Base-by-base conservation (phyloP, 2,888 invertebrate genomes). In the Apodemia mormo region DNA sequence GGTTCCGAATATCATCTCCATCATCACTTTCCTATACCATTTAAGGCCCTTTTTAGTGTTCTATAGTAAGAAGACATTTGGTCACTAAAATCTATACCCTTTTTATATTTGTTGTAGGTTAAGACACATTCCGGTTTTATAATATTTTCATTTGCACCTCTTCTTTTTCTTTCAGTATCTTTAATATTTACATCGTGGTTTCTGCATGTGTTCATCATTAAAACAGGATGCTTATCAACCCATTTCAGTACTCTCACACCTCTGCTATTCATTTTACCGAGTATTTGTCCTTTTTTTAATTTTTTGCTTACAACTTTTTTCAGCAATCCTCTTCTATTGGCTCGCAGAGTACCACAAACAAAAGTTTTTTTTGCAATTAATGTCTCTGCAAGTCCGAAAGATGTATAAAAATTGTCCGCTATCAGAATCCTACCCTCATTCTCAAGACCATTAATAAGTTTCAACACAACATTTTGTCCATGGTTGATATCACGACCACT, bases 251-350 rank as follows among this genome's bases (percentile, higher is more conserved):
- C 22, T 22, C 22, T 22, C 22, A 22, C 22, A 22, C 22, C 22
- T 22, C 22, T 76, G 71, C 70, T 73, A 68, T 80, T 79, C 74
- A 77, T 78, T 70, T 74, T 75, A 52, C 74, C 77, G 43, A 72
- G 73, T 67, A 77, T 73, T 72, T 77, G 66, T 54, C 79, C 77
- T 70, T 76, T 77, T 58, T 77, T 74, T 64, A 77, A 67, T 72
- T 80, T 76, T 10, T 4, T 33, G 10, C n/a, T 52, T 9, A 67
- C 56, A 12, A 76, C 52, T 56, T 65, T n/a, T 73, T 78, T 77
- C 68, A 78, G 78, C 67, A 78, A 64, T 58, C 73, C 71, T 76
- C 70, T 79, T 52, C 77, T 67, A 58, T 75, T 78, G 65, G 67
- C 8, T 65, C 74, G 69, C 22, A 78, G 37, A 61, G 78, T 80